phyloP scores from a whole-genome alignment of 2,888 invertebrate species.

The Cheilosia vulpina region DNA sequence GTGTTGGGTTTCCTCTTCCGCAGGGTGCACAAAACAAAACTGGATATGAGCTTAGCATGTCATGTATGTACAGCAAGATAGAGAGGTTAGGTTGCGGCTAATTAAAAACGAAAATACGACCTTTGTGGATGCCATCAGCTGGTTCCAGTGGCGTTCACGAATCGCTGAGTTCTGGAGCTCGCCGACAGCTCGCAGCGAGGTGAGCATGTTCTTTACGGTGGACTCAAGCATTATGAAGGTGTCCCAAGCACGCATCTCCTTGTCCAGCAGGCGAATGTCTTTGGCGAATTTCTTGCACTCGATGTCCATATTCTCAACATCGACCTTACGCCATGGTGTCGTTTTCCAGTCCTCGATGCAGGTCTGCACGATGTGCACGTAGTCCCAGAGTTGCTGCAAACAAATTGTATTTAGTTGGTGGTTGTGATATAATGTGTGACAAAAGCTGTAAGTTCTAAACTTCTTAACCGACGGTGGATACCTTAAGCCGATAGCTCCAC shows the following conservation, averaged over 20 bases:
- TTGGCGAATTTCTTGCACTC: conserved; percentile 99
- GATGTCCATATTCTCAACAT: conserved; percentile 99
- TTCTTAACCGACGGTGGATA: too few species aligned
- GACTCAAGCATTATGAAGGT: conserved; percentile 94
- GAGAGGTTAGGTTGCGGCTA: conserved; percentile 5
- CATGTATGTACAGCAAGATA: conserved; percentile 66
- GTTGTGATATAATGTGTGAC: too few species aligned
- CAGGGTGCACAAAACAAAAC: conserved; percentile 36
- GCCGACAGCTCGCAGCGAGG: conserved; percentile 96
- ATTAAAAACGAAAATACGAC: conserved; percentile 83
- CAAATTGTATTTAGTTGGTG: background rate
- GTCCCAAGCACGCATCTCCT: conserved; percentile 98
- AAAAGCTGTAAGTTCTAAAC: too few species aligned
- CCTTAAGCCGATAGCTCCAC: too few species aligned
- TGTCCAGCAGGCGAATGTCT: conserved; percentile 95
- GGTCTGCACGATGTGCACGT: conserved; percentile 93
- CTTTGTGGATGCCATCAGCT: conserved; percentile 98
- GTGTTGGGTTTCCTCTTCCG: background rate
- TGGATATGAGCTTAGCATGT: conserved; percentile 51
- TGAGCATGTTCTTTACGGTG: conserved; percentile 97
- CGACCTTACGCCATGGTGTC: conserved; percentile 98
- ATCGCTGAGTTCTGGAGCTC: conserved; percentile 98
- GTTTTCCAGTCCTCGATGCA: conserved; percentile 98
- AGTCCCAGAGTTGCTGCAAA: conserved; percentile 96
- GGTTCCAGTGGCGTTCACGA: conserved; percentile 97